Evolutionary conservation across 2,797 vertebrate genomes (phyloP).

Genomic region (Sebastes baramenuke): DNA sequence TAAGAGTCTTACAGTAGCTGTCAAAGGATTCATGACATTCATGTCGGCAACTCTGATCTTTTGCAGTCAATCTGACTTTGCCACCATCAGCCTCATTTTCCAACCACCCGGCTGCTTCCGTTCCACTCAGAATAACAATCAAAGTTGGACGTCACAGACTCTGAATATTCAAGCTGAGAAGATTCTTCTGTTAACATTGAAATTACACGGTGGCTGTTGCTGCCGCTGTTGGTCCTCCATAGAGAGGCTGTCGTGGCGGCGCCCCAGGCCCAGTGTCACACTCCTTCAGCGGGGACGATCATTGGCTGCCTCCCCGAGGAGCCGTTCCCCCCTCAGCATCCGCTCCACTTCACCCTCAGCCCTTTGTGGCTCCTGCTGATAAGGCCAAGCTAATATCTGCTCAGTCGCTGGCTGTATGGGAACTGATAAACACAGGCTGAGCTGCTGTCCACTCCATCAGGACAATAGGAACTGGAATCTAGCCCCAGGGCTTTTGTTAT

Average conservation of each 20-base stretch:
- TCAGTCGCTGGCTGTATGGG: constrained; percentile 16
- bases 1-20: neutral
- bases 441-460: constrained; percentile 46
- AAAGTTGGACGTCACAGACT: neutral
- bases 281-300: constrained; percentile 29
- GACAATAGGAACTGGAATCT: constrained; percentile 41
- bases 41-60: neutral
- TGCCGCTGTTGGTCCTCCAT: neutral
- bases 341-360: constrained; percentile 39
- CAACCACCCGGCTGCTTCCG: neutral
- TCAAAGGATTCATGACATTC: neutral
- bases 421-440: constrained; percentile 41
- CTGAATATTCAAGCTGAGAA: neutral
- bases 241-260: neutral
- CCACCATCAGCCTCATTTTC: constrained; percentile 15
- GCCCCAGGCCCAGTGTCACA: constrained; percentile 29
- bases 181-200: neutral
- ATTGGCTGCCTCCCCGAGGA: constrained; percentile 36
- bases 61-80: constrained; percentile 19
- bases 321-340: neutral
- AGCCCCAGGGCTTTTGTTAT: constrained; percentile 37
- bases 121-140: constrained; percentile 14
- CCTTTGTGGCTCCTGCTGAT: constrained; percentile 59
- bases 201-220: constrained; percentile 8
- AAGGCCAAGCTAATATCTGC: constrained; percentile 46